Base-by-base conservation (phyloP, 92 coral and sea anemone species). In the Muricea muricata region DNA sequence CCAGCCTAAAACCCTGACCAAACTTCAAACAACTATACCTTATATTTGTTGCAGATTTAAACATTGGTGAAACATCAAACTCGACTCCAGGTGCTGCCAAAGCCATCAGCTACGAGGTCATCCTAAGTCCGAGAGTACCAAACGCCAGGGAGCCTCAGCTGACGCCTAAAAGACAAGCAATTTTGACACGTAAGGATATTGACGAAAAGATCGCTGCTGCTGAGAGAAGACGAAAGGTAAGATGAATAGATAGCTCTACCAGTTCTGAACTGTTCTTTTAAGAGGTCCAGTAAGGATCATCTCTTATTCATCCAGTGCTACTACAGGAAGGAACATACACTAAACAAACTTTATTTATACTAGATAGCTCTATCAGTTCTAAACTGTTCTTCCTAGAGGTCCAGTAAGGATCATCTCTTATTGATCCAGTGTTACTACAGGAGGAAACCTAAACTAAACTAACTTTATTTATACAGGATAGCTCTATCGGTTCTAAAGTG, bases 151-250 rank as follows among this genome's bases (percentile, higher is more conserved):
- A 46, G 37, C 82, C 82, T 3, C 82, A 52, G 8, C 33, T 76
- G n/a, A 76, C 82, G 1, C 82, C 82, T 15, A 50, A 29, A 54
- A 50, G 82, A 48, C 11, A 33, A 20, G 82, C 66, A 17, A 28
- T 76, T 0, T 7, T 54, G 9, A 76, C 82, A 23, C 65, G 82
- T 7, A 9, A 74, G 47, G 68, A 26, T 6, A 76, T 76, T 48
- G 82, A 76, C 33, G 68, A 76, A 35, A 76, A 76, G 42, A 8
- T 76, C 21, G 82, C 30, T 12, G 82, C 82, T 3, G 82, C 82
- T 8, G 82, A 76, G 33, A 50, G 42, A 33, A 76, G 82, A 48
- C 82, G 82, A 0, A 76, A 76, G 68, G 82, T 76, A 33, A n/a
- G n/a, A n/a, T n/a, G n/a, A n/a, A n/a, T n/a, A n/a, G n/a, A n/a